These are phyloP conservation scores for Prietella phreatophila DNA, from an alignment of 2,113 vertebrate genomes.

Conservation along the genomic window DNA sequence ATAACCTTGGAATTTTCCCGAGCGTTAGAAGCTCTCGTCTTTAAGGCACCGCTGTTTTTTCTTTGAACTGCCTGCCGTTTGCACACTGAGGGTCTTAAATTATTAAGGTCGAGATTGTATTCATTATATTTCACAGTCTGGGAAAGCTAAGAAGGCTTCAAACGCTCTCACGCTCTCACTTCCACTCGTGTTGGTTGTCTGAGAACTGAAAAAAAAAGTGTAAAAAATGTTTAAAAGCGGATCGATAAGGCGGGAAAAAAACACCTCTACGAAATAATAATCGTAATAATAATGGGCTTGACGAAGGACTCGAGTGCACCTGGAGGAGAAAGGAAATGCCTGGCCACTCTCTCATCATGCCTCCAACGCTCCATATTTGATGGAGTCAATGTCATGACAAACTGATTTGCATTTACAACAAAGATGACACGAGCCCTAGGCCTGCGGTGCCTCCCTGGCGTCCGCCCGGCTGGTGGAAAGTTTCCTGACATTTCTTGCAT, in stretches of 20 bases:
- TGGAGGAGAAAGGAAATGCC: conserved; percentile 13
- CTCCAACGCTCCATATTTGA: conserved; percentile 36
- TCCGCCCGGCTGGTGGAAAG: conserved; percentile 58
- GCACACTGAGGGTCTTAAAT: conserved; percentile 57
- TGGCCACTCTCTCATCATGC: conserved; percentile 11
- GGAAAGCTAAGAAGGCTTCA: conserved; percentile 15
- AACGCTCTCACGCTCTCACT: background rate
- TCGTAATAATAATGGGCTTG: background rate
- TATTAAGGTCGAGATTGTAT: conserved; percentile 57
- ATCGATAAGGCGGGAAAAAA: background rate
- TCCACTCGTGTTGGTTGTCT: background rate
- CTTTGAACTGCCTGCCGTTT: conserved; percentile 55
- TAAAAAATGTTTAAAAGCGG: background rate
- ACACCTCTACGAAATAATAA: background rate
- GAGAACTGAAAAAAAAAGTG: background rate
- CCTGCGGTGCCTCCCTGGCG: conserved; percentile 51
- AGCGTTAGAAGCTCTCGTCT: conserved; percentile 56
- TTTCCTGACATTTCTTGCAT: conserved; percentile 71
- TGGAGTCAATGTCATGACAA: conserved; percentile 61
- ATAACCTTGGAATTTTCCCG: conserved; percentile 57
- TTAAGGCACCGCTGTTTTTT: conserved; percentile 46
- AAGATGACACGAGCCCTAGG: conserved; percentile 61
- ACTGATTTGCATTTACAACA: conserved; percentile 65
- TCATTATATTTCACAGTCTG: conserved; percentile 52
- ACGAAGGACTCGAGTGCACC: background rate